These are phyloP conservation scores for Chrysina gloriosa DNA, from an alignment of 2,888 invertebrate species.

Conservation along the genomic window DNA sequence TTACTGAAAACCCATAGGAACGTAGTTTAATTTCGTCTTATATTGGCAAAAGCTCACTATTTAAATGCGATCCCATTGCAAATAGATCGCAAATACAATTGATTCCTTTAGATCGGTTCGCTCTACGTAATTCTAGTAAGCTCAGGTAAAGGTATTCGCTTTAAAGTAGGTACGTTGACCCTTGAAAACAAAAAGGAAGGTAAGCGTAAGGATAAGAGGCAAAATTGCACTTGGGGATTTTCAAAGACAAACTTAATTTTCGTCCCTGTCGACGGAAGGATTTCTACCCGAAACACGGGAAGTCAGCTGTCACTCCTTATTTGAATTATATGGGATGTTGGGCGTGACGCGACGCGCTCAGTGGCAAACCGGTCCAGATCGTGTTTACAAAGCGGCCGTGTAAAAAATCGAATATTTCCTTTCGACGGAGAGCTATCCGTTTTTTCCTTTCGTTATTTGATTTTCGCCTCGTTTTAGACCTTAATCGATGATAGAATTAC, in stretches of 20 bases:
- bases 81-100: too few relatives aligned
- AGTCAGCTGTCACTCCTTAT: slow-evolving; percentile 29
- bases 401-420: slow-evolving; percentile 10
- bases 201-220: slow-evolving; percentile 2
- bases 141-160: neutral
- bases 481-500: too few relatives aligned
- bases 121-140: too few relatives aligned
- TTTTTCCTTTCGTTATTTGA: too few relatives aligned
- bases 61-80: too few relatives aligned
- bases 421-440: too few relatives aligned
- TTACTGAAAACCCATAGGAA: too few relatives aligned
- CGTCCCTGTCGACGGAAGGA: slow-evolving; percentile 22
- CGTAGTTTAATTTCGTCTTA: too few relatives aligned
- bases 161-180: neutral
- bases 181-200: neutral
- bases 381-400: slow-evolving; percentile 11
- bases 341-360: slow-evolving; percentile 8
- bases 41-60: too few relatives aligned
- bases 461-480: too few relatives aligned
- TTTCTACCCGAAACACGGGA: slow-evolving; percentile 24
- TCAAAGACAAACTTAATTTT: slow-evolving; percentile 41
- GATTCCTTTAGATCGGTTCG: too few relatives aligned
- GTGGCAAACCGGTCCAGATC: neutral
- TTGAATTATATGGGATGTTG: slow-evolving; percentile 22
- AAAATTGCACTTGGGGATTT: slow-evolving; percentile 25